Conservation (phyloP, 53 echinoderm and acorn worm genomes). For the Holothuria leucospilota region DNA sequence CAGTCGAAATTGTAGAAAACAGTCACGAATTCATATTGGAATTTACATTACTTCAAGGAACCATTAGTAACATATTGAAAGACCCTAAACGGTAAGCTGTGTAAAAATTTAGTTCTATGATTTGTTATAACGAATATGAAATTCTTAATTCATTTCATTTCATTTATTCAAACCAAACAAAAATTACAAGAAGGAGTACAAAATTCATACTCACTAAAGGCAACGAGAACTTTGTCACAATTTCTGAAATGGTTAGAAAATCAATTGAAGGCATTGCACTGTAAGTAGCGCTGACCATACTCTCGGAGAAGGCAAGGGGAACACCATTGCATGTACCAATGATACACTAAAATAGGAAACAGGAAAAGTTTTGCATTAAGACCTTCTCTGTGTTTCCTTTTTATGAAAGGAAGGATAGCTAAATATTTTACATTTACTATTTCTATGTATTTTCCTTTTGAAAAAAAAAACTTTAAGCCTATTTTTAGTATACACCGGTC, state of each 20-base stretch:
- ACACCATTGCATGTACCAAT: constrained; percentile 32
- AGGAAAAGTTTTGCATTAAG: not conserved
- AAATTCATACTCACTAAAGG: constrained; percentile 22
- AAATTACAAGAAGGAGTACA: no score
- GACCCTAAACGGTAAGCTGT: no score
- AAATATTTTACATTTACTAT: not conserved
- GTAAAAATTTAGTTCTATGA: no score
- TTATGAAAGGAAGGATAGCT: not conserved
- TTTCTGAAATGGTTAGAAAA: constrained; percentile 73
- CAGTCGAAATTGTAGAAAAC: no score
- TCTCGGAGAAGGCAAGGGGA: constrained; percentile 50
- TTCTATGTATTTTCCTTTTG: not conserved
- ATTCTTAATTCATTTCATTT: no score
- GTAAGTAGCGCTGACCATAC: constrained; percentile 76
- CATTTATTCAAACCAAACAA: no score
- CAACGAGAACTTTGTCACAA: constrained; percentile 49
- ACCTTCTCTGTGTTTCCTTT: not conserved
- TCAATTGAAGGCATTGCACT: constrained; percentile 82
- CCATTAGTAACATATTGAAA: no score
- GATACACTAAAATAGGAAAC: not conserved
- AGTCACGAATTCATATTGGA: no score
- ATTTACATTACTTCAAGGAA: no score
- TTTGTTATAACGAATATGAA: no score
- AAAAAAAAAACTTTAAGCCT: no score
- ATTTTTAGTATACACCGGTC: no score